Percentiles rank a stretch among this genome's conserved stretches.
Evolutionary conservation across 2,888 invertebrate species (phyloP).

Genomic region (Andrena minutula): DNA sequence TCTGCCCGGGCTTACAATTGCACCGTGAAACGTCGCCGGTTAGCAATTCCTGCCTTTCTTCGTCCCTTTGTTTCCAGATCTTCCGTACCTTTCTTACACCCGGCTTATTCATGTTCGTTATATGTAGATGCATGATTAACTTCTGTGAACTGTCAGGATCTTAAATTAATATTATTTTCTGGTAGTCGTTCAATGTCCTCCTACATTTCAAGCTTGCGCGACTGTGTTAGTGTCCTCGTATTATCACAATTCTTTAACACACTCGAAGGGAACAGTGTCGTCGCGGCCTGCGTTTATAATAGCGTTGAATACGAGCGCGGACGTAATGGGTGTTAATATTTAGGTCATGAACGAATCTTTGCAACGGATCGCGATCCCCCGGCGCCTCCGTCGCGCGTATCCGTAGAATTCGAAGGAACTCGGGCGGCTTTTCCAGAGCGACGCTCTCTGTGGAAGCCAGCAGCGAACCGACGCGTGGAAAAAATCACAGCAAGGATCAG

Average conservation of each 20-base stretch:
- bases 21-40: slow-evolving; percentile 61
- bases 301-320: slow-evolving; percentile 17
- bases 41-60: slow-evolving; percentile 39
- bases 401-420: background rate
- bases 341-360: slow-evolving; percentile 49
- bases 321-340: slow-evolving; percentile 43
- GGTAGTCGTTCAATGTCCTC: too few species aligned
- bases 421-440: background rate
- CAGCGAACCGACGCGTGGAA: background rate
- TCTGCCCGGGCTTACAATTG: slow-evolving; percentile 68
- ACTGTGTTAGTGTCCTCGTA: too few species aligned
- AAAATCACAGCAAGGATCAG: slow-evolving; percentile 32
- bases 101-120: background rate
- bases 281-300: background rate
- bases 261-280: background rate
- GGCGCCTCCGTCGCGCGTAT: slow-evolving; percentile 9
- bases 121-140: too few species aligned
- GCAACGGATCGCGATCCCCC: background rate
- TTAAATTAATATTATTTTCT: too few species aligned
- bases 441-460: background rate
- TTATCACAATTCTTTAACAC: too few species aligned
- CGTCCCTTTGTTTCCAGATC: slow-evolving; percentile 17
- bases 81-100: background rate
- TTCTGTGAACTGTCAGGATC: too few species aligned
- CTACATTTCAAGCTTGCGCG: too few species aligned